Conservation (phyloP, 2,888 invertebrate genomes). For the Drosophila meridiana region DNA sequence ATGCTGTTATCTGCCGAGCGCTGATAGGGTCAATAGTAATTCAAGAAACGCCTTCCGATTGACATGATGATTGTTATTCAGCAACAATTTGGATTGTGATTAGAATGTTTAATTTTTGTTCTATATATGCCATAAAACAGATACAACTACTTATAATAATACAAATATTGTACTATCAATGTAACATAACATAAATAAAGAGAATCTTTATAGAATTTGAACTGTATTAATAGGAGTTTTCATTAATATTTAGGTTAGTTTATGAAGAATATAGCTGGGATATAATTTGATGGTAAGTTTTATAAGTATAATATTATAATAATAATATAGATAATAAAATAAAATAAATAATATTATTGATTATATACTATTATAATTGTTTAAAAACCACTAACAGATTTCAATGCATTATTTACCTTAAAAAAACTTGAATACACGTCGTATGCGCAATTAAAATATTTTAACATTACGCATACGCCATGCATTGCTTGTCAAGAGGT, state of each 20-base stretch:
- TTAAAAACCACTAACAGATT: background rate
- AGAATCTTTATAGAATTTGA: too few species aligned
- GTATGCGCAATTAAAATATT: background rate
- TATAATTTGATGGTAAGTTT: too few species aligned
- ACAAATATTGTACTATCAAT: too few species aligned
- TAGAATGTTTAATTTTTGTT: too few species aligned
- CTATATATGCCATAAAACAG: too few species aligned
- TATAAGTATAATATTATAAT: too few species aligned
- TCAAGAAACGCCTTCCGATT: slow-evolving; percentile 40
- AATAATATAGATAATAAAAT: too few species aligned
- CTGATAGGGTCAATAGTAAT: background rate
- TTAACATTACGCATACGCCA: slow-evolving; percentile 27
- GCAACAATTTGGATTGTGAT: background rate
- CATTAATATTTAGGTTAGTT: background rate
- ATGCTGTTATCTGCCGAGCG: slow-evolving; percentile 17
- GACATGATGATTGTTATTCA: background rate
- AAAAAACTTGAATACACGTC: background rate
- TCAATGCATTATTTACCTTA: background rate
- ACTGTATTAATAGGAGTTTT: too few species aligned
- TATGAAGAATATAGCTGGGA: too few species aligned
- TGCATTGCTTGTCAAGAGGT: background rate
- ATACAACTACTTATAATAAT: too few species aligned
- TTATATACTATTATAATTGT: background rate
- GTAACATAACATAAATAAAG: too few species aligned
- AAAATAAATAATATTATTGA: too few species aligned